A percentile compares a stretch with the other conserved stretches of the same genome.
phyloP scores from a whole-genome alignment of 2,888 invertebrate species.

The Callosobruchus maculatus region DNA sequence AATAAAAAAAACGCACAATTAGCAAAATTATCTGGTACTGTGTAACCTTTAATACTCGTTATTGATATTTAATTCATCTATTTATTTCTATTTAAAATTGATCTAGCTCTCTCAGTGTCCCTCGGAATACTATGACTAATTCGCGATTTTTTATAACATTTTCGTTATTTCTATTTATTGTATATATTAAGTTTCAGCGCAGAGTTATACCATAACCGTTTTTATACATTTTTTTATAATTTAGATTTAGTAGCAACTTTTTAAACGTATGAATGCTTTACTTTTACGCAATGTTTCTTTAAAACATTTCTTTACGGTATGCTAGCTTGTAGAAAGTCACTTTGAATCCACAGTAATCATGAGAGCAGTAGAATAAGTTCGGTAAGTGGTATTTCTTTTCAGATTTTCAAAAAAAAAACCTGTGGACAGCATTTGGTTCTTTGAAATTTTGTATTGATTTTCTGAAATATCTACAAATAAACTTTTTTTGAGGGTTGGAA shows the following conservation, averaged over 20 bases:
- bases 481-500: no score
- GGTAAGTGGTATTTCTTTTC: background rate
- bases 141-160: background rate
- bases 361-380: background rate
- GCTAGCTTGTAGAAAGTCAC: slow-evolving; percentile 9
- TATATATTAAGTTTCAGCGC: slow-evolving; percentile 9
- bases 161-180: slow-evolving; percentile 8
- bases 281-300: slow-evolving; percentile 22
- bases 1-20: background rate
- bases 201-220: slow-evolving; percentile 9
- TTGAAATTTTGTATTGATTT: no score
- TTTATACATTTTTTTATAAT: slow-evolving; percentile 15
- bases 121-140: slow-evolving; percentile 5
- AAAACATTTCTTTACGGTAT: slow-evolving; percentile 21
- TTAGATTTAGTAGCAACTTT: slow-evolving; percentile 26
- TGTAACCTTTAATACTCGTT: slow-evolving; percentile 13
- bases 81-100: slow-evolving; percentile 22
- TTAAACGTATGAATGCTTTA: slow-evolving; percentile 23
- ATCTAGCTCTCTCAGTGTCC: slow-evolving; percentile 17
- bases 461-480: no score
- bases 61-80: slow-evolving; percentile 19
- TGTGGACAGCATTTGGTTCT: no score
- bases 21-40: slow-evolving; percentile 2
- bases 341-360: background rate
- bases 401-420: no score